Evolutionary conservation across 2,888 invertebrate species (phyloP).

Genomic region (Cephus sareptanus): DNA sequence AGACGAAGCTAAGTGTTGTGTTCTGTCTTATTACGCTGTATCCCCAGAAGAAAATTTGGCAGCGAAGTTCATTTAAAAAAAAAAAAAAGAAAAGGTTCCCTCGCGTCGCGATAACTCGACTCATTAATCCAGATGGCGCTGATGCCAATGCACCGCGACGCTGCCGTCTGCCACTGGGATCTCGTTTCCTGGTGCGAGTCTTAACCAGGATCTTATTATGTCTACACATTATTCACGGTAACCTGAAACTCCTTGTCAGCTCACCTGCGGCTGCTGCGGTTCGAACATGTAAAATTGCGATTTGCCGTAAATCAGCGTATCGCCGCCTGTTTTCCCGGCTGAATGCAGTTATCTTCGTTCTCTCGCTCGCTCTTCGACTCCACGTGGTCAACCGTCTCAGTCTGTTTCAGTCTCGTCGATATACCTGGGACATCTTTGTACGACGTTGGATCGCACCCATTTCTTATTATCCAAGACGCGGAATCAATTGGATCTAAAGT

Average conservation of each 20-base stretch:
- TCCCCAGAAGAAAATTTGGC: slow-evolving; percentile 23
- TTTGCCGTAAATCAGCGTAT: slow-evolving; percentile 44
- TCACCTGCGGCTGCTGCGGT: background rate
- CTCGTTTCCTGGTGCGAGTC: slow-evolving; percentile 36
- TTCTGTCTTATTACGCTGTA: background rate
- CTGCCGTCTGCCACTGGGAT: slow-evolving; percentile 3
- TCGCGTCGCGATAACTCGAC: slow-evolving; percentile 22
- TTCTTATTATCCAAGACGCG: background rate
- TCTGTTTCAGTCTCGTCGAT: background rate
- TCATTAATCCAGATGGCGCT: slow-evolving; percentile 45
- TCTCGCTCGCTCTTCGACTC: slow-evolving; percentile 12
- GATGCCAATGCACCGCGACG: slow-evolving; percentile 36
- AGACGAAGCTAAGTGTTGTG: background rate
- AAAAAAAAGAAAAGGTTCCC: slow-evolving; percentile 31
- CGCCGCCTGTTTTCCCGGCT: slow-evolving; percentile 28
- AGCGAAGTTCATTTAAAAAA: slow-evolving; percentile 40
- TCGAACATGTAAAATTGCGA: slow-evolving; percentile 15
- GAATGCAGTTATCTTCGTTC: slow-evolving; percentile 30
- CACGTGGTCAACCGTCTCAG: background rate
- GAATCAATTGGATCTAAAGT: background rate
- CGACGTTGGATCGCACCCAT: background rate
- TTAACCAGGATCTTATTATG: slow-evolving; percentile 59
- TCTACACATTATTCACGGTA: slow-evolving; percentile 14
- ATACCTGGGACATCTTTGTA: background rate
- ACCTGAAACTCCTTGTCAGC: slow-evolving; percentile 34